A percentile compares a stretch with the other conserved stretches of the same genome.
Evolutionary conservation across 2,113 vertebrate species (phyloP).

Genomic region (Thymallus thymallus): DNA sequence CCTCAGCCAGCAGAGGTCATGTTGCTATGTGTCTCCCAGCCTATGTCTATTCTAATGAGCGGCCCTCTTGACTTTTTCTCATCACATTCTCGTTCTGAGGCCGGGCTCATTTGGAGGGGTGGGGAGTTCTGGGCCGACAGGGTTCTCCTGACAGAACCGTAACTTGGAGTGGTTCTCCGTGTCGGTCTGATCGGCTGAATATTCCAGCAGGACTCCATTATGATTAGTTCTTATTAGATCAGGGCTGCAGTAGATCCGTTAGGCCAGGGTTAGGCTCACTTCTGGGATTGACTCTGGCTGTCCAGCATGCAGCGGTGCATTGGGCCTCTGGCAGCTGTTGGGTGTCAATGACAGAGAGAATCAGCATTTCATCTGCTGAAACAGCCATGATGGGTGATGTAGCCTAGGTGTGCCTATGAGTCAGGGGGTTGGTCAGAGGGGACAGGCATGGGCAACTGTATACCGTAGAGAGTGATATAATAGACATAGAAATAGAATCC

Average conservation of each 20-base stretch:
- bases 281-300: slow-evolving; percentile 6
- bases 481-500: not conserved
- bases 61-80: slow-evolving; percentile 35
- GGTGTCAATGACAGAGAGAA: not conserved
- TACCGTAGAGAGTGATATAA: not conserved
- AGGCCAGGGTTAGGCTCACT: slow-evolving; percentile 4
- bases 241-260: slow-evolving; percentile 11
- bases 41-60: slow-evolving; percentile 43
- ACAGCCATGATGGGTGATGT: not conserved
- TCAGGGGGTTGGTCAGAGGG: not conserved
- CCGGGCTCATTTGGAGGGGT: slow-evolving; percentile 53
- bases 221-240: slow-evolving; percentile 35
- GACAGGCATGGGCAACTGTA: too few relatives aligned
- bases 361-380: not conserved
- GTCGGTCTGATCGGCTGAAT: slow-evolving; percentile 29
- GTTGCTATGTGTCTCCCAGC: slow-evolving; percentile 43
- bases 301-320: slow-evolving; percentile 9
- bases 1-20: slow-evolving; percentile 55
- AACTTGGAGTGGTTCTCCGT: slow-evolving; percentile 49
- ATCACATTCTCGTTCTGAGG: slow-evolving; percentile 46
- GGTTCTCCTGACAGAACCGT: slow-evolving; percentile 54
- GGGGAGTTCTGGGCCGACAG: slow-evolving; percentile 40
- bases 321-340: slow-evolving; percentile 15
- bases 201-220: slow-evolving; percentile 50
- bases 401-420: not conserved